These are phyloP conservation scores for Trypoxylus dichotomus DNA, from an alignment of 1,140 invertebrate genomes.

Conservation along the genomic window DNA sequence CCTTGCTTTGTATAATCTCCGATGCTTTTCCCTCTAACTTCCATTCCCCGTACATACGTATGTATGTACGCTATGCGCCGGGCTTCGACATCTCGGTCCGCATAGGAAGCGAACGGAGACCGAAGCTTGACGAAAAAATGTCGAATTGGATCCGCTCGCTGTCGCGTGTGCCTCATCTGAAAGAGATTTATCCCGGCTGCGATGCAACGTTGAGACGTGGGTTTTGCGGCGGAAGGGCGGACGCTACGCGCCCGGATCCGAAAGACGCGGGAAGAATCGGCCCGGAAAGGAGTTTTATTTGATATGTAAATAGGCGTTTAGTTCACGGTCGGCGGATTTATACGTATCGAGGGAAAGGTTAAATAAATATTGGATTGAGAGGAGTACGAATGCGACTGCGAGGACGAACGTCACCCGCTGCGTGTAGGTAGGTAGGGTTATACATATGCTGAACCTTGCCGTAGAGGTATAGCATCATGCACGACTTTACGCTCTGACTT, in stretches of 20 bases:
- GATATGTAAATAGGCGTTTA: slow-evolving; percentile 17
- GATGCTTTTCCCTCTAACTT: neutral
- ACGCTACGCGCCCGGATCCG: neutral
- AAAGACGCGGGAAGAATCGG: slow-evolving; percentile 6
- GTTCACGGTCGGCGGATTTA: slow-evolving; percentile 22
- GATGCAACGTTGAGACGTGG: neutral
- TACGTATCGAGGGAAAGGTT: slow-evolving; percentile 21
- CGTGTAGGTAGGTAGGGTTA: neutral
- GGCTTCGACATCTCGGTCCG: neutral
- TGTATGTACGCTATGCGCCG: neutral
- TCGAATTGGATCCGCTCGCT: neutral
- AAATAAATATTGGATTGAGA: slow-evolving; percentile 26
- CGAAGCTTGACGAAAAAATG: neutral
- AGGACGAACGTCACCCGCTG: neutral
- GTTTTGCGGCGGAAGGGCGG: neutral
- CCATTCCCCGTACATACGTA: neutral
- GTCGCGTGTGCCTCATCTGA: neutral
- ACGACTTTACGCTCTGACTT: neutral
- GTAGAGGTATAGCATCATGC: neutral
- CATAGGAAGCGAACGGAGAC: neutral
- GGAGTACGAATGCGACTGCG: neutral
- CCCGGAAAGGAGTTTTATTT: slow-evolving; percentile 18
- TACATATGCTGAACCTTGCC: neutral
- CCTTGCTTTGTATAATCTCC: neutral
- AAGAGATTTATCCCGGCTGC: slow-evolving; percentile 1